Conservation (phyloP, 2,113 vertebrate species). For the Atrichornis clamosus region DNA sequence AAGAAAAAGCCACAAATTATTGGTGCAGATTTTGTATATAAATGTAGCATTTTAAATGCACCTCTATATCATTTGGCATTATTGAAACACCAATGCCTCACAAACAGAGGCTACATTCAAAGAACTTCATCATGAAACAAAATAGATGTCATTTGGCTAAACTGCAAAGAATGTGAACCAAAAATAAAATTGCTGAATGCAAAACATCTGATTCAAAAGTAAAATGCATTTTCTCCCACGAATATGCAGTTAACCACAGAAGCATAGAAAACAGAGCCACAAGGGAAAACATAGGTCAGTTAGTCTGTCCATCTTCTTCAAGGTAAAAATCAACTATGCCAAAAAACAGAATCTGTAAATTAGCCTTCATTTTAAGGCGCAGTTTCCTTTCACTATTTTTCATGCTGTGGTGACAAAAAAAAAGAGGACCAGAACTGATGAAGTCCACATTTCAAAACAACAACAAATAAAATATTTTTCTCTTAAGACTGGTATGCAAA, state of each 20-base stretch:
- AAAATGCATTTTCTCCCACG: accelerated
- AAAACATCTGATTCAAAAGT: neutral
- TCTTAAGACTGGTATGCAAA: slow-evolving; percentile 20
- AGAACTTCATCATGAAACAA: neutral
- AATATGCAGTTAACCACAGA: neutral
- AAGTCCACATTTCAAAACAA: neutral
- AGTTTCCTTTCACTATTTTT: neutral
- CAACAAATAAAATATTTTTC: neutral
- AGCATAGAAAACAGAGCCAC: neutral
- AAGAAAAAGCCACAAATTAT: neutral
- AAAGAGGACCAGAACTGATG: neutral
- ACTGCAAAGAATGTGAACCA: neutral
- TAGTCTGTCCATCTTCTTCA: neutral
- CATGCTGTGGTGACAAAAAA: neutral
- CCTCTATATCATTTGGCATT: neutral
- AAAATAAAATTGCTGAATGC: neutral
- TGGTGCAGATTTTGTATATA: neutral
- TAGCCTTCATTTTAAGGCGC: neutral
- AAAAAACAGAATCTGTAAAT: neutral
- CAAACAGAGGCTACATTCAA: neutral
- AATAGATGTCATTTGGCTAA: neutral
- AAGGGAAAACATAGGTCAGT: neutral
- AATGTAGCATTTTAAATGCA: neutral
- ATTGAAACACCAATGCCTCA: neutral
- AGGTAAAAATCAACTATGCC: neutral